Base-by-base conservation (phyloP, 2,113 vertebrate genomes). In the Oreochromis aureus region DNA sequence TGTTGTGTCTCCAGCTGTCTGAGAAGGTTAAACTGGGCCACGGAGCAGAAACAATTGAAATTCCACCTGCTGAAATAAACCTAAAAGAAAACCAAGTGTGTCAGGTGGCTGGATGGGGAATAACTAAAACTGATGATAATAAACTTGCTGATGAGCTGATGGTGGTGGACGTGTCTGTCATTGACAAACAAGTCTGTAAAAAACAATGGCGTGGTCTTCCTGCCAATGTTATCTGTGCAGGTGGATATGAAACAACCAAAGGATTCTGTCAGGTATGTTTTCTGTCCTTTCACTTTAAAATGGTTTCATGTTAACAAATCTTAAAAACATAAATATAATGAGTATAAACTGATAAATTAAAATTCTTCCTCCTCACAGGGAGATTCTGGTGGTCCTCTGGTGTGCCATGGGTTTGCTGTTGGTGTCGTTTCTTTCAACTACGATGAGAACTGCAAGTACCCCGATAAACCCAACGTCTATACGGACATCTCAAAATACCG, bases 381-480 rank as follows among this genome's bases (percentile, higher is more conserved):
- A 5, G 56, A 58, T 58, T 16, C 56, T 58, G 56, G 56, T 58
- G 7, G 24, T 58, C 56, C 56, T 58, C 24, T 58, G 7, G 4
- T 58, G 24, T 58, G 56, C 0, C 2, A 58, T 2, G 24, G 56
- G 56, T 58, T 58, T 2, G 55, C 55, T 16, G 56, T 58, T 58
- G 56, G 24, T 0, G 1, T 5, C 1, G 24, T 30, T 58, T 58
- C 55, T 58, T 58, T 58, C 24, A 58, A 27, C 55, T 53, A n/a
- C 18, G 0, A 19, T 1, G 2, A 0, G 0, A 6, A 56, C 54
- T 56, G 55, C 22, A 27, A 0, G 5, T 56, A 56, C 12, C 55
- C 55, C 24, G 0, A 0, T 27, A 5, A 15, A 5, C 55, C 55
- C 24, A 58, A 58, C 55, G n/a, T n/a, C n/a, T n/a, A n/a, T n/a